Evolutionary conservation across 2,888 invertebrate species (phyloP), one percentile per base, ranked within the genome.

Genomic region (Lithophane ornitopus): DNA sequence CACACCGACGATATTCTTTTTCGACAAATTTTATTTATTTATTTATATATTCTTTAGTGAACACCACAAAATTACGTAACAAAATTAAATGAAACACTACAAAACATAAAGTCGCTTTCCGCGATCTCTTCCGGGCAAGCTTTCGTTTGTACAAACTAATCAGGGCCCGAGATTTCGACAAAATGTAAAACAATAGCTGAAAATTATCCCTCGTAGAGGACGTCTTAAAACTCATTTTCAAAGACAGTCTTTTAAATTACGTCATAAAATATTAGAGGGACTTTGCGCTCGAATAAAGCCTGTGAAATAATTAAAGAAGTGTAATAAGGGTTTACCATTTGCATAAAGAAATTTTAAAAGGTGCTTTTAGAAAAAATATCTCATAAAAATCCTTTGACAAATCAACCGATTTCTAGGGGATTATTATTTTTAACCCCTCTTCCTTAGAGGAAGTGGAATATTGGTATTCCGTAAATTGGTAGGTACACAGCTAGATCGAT

Each of bases 271-370:
- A 94, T 94, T 93, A 93, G 92, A 88, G 89, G 85, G 92, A 90
- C 92, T 92, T 93, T 91, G 91, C 91, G 92, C 91, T 91, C 88
- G 89, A 90, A 88, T 91, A 91, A 93, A 92, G 92, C 91, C 90
- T 92, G 91, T 90, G 92, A 94, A 94, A 95, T 94, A 94, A 95
- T 95, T 94, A 94, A 94, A 93, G 93, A 92, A 94, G 92, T 93
- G 94, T 94, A 94, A 94, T 95, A 94, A 94, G 93, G 92, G 89
- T 92, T 93, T 92, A 90, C 91, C 92, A 94, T 95, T 95, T 94
- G 93, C 94, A 94, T 94, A 94, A 93, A 93, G 94, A 94, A 94
- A 94, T 94, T 94, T 91, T 90, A 89, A 90, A 91, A 91, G 91
- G 90, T 89, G 88, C 89, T 87, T 82, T 59, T 80, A 86, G 87